These are phyloP conservation scores for Chaetorhynchus papuensis DNA, from an alignment of 2,113 vertebrate species.

Conservation along the genomic window DNA sequence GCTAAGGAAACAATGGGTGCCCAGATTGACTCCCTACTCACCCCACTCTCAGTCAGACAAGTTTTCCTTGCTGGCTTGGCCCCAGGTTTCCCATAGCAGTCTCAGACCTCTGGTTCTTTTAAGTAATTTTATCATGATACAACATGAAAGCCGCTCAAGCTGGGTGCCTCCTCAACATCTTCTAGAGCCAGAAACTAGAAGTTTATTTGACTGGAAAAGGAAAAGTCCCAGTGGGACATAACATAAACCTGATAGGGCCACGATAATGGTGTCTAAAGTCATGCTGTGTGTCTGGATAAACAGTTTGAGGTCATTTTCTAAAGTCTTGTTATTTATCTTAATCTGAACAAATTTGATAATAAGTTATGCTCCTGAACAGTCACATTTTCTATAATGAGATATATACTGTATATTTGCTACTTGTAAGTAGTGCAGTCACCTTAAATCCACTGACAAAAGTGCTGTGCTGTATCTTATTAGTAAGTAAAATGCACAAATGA, in stretches of 20 bases:
- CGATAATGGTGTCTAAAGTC: background rate
- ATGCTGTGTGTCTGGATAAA: background rate
- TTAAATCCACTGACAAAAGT: background rate
- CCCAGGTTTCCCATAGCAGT: background rate
- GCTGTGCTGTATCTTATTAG: background rate
- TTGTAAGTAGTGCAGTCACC: background rate
- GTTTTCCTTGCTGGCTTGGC: background rate
- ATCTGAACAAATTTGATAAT: background rate
- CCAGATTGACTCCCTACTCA: background rate
- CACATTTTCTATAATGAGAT: background rate
- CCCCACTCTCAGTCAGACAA: background rate
- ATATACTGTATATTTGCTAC: background rate
- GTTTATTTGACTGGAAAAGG: background rate
- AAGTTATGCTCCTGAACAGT: background rate
- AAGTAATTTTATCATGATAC: background rate
- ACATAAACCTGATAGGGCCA: background rate
- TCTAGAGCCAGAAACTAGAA: background rate
- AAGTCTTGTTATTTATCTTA: background rate
- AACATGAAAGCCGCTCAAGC: background rate
- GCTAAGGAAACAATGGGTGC: background rate
- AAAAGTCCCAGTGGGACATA: background rate
- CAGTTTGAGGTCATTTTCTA: background rate
- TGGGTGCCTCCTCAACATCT: background rate
- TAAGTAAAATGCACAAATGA: background rate
- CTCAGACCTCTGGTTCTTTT: background rate